Percentiles rank a stretch among this genome's conserved stretches.
phyloP scores from a whole-genome alignment of 1,140 invertebrate species.

The Sminthurides bifidus region DNA sequence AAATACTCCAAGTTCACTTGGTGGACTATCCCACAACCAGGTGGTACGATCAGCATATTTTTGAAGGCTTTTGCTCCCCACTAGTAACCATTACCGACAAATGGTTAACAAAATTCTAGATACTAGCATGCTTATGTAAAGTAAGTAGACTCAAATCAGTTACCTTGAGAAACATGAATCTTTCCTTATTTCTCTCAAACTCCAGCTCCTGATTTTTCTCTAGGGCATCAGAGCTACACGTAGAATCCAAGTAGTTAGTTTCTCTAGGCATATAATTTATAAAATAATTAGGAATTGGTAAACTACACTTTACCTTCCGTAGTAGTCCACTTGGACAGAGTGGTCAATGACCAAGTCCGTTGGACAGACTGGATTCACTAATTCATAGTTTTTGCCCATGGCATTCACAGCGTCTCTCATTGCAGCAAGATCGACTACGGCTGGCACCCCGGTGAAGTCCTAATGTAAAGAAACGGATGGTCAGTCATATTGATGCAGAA shows the following conservation, averaged over 20 bases:
- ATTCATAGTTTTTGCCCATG: constrained; percentile 45
- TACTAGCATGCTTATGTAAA: background rate
- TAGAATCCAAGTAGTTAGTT: constrained; percentile 15
- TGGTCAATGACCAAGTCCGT: constrained; percentile 97
- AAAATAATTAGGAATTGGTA: background rate
- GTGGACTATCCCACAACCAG: constrained; percentile 95
- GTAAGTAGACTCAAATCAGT: constrained; percentile 18
- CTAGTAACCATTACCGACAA: constrained; percentile 38
- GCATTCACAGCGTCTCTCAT: constrained; percentile 90
- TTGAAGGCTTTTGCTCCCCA: constrained; percentile 92
- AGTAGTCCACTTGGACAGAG: constrained; percentile 93
- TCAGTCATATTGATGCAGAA: too few relatives aligned
- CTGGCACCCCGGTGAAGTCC: constrained; percentile 94
- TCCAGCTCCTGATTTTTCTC: constrained; percentile 90
- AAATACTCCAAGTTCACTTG: constrained; percentile 96
- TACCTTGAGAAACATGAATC: constrained; percentile 90
- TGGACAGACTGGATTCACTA: constrained; percentile 94
- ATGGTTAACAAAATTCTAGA: background rate
- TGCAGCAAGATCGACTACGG: constrained; percentile 95
- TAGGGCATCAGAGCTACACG: constrained; percentile 67
- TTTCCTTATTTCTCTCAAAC: constrained; percentile 77
- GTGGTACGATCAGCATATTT: constrained; percentile 95
- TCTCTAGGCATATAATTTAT: background rate
- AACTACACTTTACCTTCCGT: constrained; percentile 56
- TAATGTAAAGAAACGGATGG: too few relatives aligned